Base-by-base conservation (phyloP, 1,140 invertebrate genomes). In the Drosophila persimilis region DNA sequence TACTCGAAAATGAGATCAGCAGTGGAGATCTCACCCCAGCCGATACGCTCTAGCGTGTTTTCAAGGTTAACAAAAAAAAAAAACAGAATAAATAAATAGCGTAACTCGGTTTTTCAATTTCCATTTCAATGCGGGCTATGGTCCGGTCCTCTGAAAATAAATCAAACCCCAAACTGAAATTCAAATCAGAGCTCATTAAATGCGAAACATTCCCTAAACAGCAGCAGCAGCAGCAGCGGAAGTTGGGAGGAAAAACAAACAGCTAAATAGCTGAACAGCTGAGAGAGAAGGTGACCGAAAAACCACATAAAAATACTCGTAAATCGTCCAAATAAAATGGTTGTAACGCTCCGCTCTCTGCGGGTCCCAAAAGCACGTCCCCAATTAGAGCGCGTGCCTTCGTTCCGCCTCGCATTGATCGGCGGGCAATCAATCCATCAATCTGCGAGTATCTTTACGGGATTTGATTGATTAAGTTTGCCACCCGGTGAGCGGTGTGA, bases 111-210 rank as follows among this genome's bases (percentile, higher is more conserved):
- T 65, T 60, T 61, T 41, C 41, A 41, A 67, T 61, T 75, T 72
- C 43, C 46, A 56, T 76, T 73, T 53, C 50, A 44, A 65, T 59
- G 60, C 69, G 53, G 54, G 48, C 6, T 5, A 11, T 15, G 7
- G 29, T 3, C 24, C 24, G 29, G 29, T 8, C 29, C 41, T 31
- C 41, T 17, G 59, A 47, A 67, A 63, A 69, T 41, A 17, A 15
- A 48, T 5, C 35, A 39, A 13, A 46, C 39, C 45, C 41, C 57
- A 61, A 31, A 48, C 44, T 6, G 3, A 29, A 64, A 73, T 69
- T 75, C 52, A 64, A 62, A 44, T 45, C 41, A 15, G 24, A 70
- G 20, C 66, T 80, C 47, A 80, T 85, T 80, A 70, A 70, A 76
- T 59, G 47, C 51, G 62, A 72, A 61, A 67, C 17, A 17, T 17